Evolutionary conservation across 35 echinoderm and acorn worm species (phyloP), one percentile per base, ranked within the genome.

Genomic region (Ptychodera flava): DNA sequence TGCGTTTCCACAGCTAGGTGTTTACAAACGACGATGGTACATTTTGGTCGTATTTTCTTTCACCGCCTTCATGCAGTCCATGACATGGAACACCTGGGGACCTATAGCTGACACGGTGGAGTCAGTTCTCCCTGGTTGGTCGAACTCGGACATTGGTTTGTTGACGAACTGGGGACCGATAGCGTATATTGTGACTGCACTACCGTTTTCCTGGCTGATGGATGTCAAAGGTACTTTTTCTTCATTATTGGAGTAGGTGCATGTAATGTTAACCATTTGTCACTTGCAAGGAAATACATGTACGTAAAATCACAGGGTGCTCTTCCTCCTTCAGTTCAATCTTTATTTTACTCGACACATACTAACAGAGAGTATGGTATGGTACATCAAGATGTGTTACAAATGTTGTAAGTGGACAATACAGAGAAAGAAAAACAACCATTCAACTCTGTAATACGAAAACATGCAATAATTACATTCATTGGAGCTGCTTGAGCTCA

Each of bases 221-320:
- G 90, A 95, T 85, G 86, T 77, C 29, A 95, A 91, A 91, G 93
- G 93, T 95, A 83, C n/a, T n/a, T n/a, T n/a, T n/a, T n/a, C n/a
- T n/a, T n/a, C n/a, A n/a, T n/a, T n/a, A n/a, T n/a, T n/a, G n/a
- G n/a, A n/a, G n/a, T n/a, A n/a, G n/a, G n/a, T n/a, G n/a, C n/a
- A n/a, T n/a, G n/a, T n/a, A n/a, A n/a, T n/a, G n/a, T n/a, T n/a
- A n/a, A 90, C 33, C 28, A 1, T 33, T 1, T 83, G 32, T 33
- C 37, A 31, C 6, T 83, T 35, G 82, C 37, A 31, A 34, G 12
- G 30, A 29, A 37, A 76, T 31, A 77, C 85, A 37, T 86, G 33
- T 2, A 12, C 27, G 31, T 1, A 16, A 77, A 83, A 34, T 33
- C 32, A 78, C 37, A 28, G 75, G 36, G 31, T 16, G 31, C 15